phyloP scores from a whole-genome alignment of 2,888 invertebrate genomes.

The Pilophorus perplexus region DNA sequence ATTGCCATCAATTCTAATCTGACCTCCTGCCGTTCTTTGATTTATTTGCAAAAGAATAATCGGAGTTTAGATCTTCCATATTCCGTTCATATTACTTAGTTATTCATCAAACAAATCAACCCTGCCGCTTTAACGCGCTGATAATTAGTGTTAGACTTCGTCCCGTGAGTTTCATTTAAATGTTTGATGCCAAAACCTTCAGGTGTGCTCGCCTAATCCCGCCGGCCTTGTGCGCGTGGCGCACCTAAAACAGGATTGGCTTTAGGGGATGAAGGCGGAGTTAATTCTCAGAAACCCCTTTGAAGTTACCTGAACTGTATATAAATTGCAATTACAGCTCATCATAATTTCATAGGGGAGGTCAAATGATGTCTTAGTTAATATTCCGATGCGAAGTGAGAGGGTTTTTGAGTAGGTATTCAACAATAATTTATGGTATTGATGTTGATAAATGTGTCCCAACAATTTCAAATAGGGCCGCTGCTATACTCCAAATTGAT shows the following conservation, averaged over 20 bases:
- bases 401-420: no score
- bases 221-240: no score
- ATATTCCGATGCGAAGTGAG: no score
- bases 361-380: no score
- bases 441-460: no score
- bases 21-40: no score
- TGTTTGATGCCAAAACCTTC: conserved; percentile 10
- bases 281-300: conserved; percentile 7
- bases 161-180: conserved; percentile 20
- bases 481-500: no score
- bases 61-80: not conserved
- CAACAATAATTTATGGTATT: no score
- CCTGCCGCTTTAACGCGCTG: conserved; percentile 9
- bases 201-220: conserved; percentile 12
- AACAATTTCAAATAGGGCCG: no score
- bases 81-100: not conserved
- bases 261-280: conserved; percentile 9
- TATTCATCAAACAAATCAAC: conserved; percentile 29
- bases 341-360: conserved; percentile 17
- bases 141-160: conserved; percentile 32
- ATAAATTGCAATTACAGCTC: conserved; percentile 23
- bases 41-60: no score
- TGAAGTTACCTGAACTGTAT: conserved; percentile 12
- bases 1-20: no score
- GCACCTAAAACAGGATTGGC: conserved; percentile 4